A percentile compares a stretch with the other conserved stretches of the same genome.
Conservation (phyloP, 2,113 vertebrate genomes). For the Perca fluviatilis region DNA sequence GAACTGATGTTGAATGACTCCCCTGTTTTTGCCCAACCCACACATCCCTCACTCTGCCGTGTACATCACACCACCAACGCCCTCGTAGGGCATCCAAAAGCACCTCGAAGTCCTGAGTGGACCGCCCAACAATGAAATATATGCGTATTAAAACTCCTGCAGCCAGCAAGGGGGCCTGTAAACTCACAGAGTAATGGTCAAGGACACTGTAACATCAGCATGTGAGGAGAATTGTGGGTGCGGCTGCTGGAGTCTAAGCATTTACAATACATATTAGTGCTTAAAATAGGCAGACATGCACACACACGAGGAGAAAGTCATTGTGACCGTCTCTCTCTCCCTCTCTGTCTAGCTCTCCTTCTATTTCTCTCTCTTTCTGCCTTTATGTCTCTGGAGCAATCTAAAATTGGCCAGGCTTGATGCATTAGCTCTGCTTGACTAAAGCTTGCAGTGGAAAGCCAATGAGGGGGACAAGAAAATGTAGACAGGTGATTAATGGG, state of each 20-base stretch:
- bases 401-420: constrained; percentile 69
- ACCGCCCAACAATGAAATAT: constrained; percentile 33
- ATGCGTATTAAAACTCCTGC: constrained; percentile 21
- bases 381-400: constrained; percentile 55
- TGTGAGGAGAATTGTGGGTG: constrained; percentile 10
- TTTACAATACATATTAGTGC: constrained; percentile 36
- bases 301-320: constrained; percentile 40
- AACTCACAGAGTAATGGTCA: constrained; percentile 31
- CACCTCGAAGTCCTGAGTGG: constrained; percentile 23
- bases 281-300: constrained; percentile 57
- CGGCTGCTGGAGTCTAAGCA: constrained; percentile 30
- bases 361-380: constrained; percentile 21
- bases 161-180: constrained; percentile 1
- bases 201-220: constrained; percentile 54
- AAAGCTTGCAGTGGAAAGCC: constrained; percentile 43
- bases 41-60: constrained; percentile 24
- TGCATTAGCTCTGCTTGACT: constrained; percentile 51
- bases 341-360: constrained; percentile 24
- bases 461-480: constrained; percentile 32
- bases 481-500: constrained; percentile 40
- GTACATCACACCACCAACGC: constrained; percentile 47
- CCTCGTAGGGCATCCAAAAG: constrained; percentile 40
- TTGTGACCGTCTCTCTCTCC: constrained; percentile 39
- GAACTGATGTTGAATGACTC: constrained; percentile 68
- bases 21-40: constrained; percentile 51